Evolutionary conservation across 53 echinoderm and acorn worm genomes (phyloP).

Genomic region (Arbacia lixula): DNA sequence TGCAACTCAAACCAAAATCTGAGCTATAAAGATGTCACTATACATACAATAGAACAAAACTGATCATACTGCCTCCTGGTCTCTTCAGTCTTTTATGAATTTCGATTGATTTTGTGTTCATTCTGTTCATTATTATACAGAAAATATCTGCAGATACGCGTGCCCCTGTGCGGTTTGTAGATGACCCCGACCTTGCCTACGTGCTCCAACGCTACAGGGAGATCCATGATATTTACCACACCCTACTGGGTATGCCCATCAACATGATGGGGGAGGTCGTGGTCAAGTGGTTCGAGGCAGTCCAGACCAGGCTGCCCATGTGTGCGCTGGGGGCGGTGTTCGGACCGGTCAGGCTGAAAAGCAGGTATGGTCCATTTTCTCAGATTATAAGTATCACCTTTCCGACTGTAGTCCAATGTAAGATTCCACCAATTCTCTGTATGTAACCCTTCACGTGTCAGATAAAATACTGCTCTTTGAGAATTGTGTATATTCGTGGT

Average conservation of each 20-base stretch:
- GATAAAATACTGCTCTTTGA: too few relatives aligned
- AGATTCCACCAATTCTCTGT: too few relatives aligned
- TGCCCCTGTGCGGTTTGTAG: conserved; percentile 79
- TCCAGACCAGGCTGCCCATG: conserved; percentile 95
- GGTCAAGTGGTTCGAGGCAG: conserved; percentile 96
- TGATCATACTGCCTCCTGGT: not conserved
- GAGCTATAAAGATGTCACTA: not conserved
- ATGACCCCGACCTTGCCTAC: conserved; percentile 84
- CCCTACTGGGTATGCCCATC: conserved; percentile 91
- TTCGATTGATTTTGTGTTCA: too few relatives aligned
- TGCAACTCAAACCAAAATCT: too few relatives aligned
- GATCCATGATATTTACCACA: conserved; percentile 91
- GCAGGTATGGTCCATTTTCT: too few relatives aligned
- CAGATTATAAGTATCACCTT: too few relatives aligned
- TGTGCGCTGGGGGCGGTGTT: conserved; percentile 87
- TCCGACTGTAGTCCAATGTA: too few relatives aligned
- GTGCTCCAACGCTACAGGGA: conserved; percentile 96
- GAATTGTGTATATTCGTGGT: too few relatives aligned
- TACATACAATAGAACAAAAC: not conserved
- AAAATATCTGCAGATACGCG: conserved; percentile 87
- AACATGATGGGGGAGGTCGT: conserved; percentile 93
- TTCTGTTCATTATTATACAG: conserved; percentile 28
- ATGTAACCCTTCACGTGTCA: too few relatives aligned
- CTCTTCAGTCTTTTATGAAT: too few relatives aligned
- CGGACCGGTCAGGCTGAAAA: conserved; percentile 79